Base-by-base conservation (phyloP, 2,113 vertebrate genomes). In the Pelmatolapia mariae region DNA sequence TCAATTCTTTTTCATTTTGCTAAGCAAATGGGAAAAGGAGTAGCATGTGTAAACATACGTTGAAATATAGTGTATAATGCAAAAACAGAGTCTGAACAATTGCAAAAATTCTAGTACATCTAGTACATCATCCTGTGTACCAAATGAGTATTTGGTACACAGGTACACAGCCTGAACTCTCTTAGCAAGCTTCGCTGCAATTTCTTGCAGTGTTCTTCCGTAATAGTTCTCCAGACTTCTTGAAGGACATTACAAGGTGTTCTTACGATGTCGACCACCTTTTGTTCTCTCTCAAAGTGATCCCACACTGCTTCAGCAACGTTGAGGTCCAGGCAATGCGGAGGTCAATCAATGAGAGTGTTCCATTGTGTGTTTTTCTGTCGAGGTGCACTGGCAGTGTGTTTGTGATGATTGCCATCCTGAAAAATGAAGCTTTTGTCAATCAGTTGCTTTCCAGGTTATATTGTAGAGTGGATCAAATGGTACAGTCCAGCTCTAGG, bases 161-260 rank as follows among this genome's bases (percentile, higher is more conserved):
- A 31, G 56, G 26, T 59, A 59, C 26, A 6, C 36, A 40, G 36
- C 36, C n/a, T 68, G 33, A 68, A 68, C 19, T 68, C 11, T 40
- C 36, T 9, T 40, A 66, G 63, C 7, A 13, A 0, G n/a, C 36
- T 1, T 68, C 0, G 4, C n/a, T 40, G 63, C 38, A 71, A 24
- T 40, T 16, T 43, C 12, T 40, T 68, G n/a, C n/a, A 3, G 63
- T 22, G 36, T 22, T 68, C 36, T 9, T 22, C 36, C 5, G 0
- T 6, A 24, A 43, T 24, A 24, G 36, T 1, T 71, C 7, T 71
- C 12, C 36, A 71, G 36, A 15, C 12, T 22, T 43, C 66, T 71
- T 24, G 66, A 43, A 10, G 36, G 66, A 43, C 2, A 68, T 71
- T 24, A 11, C 59, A 36, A 43, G n/a, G 7, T 22, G 11, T 24